Evolutionary conservation across 2,797 vertebrate genomes (phyloP), one percentile per base, ranked within the genome.

Genomic region (Benthosema pterotum): DNA sequence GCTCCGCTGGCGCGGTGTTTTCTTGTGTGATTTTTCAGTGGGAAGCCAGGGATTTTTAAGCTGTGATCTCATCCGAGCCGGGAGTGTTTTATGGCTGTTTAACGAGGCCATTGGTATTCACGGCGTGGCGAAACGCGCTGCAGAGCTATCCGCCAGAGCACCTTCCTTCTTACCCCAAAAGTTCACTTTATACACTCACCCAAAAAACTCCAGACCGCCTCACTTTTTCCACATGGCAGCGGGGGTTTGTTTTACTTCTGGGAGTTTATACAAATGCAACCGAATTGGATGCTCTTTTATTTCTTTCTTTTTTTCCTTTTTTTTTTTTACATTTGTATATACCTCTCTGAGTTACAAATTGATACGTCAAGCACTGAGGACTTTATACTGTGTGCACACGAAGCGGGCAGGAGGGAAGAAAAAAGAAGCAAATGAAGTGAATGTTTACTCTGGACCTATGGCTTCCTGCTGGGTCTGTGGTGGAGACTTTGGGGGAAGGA

Each of bases 21-120:
- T 67, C 74, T 63, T 64, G 66, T 80, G 80, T 52, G 78, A 76
- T 80, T 86, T 84, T 70, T 67, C 69, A 63, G 28, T 15, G 73
- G 64, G 63, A 74, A 78, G 85, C 89, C 85, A 87, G 80, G 49
- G 69, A 91, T 89, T 85, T 86, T 72, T 65, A 77, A 83, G 84
- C 81, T 69, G 77, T 92, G 85, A 88, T 82, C 89, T 91, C 79
- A 89, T 89, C 73, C 28, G 22, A 85, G 75, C 71, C 71, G 57
- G 60, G 74, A 65, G 60, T 75, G 80, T 84, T 88, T 90, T 90
- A 89, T 74, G 73, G 59, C 72, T 28, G 59, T 84, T 85, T 88
- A 88, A 90, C 49, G 54, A 87, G 83, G 69, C 69, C 47, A 69
- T 80, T 83, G 87, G 76, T 81, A 79, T 82, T 78, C 80, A 82